A percentile compares a stretch with the other conserved stretches of the same genome.
Evolutionary conservation across 2,797 vertebrate species (phyloP).

Genomic region (Carcharodon carcharias): DNA sequence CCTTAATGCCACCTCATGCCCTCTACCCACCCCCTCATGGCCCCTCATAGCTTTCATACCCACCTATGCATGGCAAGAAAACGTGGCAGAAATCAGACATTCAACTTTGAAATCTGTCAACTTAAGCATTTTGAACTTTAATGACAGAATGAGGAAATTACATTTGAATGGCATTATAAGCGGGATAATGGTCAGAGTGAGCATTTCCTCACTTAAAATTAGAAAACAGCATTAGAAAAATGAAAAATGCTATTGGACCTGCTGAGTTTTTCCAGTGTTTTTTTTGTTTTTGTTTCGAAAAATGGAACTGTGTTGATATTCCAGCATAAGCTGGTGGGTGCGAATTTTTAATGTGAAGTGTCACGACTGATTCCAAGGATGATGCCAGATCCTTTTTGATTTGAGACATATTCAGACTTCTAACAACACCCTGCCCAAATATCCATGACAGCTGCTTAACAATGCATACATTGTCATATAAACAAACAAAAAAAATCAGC

Average conservation of each 20-base stretch:
- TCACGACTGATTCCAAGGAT: neutral
- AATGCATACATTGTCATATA: neutral
- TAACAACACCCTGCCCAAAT: neutral
- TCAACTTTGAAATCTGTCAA: neutral
- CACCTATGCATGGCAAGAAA: neutral
- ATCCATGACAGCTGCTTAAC: neutral
- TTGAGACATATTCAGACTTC: constrained; percentile 10
- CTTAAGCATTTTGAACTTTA: neutral
- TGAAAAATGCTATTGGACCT: neutral
- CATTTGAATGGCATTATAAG: neutral
- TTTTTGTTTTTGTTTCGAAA: neutral
- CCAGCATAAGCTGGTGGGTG: neutral
- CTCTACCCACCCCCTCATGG: no score
- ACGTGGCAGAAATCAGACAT: neutral
- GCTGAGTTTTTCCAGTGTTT: no score
- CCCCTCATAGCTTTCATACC: no score
- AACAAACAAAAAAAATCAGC: neutral
- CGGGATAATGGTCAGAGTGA: neutral
- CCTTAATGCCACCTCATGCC: no score
- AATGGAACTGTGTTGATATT: neutral
- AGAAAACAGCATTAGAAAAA: neutral
- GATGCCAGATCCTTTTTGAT: constrained; percentile 22
- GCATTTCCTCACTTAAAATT: neutral
- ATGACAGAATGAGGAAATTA: neutral
- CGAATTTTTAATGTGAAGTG: constrained; percentile 15